phyloP scores from a whole-genome alignment of 2,888 invertebrate species.

The Cinara cedri region DNA sequence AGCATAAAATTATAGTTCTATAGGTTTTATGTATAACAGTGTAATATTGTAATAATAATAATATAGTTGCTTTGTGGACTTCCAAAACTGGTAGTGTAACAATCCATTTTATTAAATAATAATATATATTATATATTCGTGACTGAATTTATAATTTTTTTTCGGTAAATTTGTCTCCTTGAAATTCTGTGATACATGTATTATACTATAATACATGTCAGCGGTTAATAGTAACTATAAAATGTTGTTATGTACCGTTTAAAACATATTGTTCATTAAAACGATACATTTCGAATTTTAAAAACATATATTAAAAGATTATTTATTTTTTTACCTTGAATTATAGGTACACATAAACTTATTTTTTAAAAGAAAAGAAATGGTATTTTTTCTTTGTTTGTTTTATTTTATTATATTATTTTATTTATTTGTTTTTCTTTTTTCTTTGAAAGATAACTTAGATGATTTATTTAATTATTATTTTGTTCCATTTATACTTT shows the following conservation, averaged over 20 bases:
- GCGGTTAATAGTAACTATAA: constrained; percentile 44
- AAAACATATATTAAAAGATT: constrained; percentile 29
- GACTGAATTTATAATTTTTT: constrained; percentile 20
- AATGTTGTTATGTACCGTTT: constrained; percentile 33
- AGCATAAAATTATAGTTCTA: constrained; percentile 1
- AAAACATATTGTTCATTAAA: constrained; percentile 31
- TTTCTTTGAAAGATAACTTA: not conserved
- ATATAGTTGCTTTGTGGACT: not conserved
- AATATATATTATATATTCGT: constrained; percentile 19
- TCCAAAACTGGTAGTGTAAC: constrained; percentile 16
- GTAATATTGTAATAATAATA: not conserved
- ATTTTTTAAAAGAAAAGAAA: constrained; percentile 15
- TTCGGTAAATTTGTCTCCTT: constrained; percentile 43
- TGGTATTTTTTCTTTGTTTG: constrained; percentile 18
- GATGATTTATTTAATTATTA: not conserved
- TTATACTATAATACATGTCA: constrained; percentile 27
- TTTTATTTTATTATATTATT: constrained; percentile 45
- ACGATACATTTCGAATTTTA: constrained; percentile 48
- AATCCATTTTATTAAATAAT: constrained; percentile 19
- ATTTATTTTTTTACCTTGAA: constrained; percentile 48
- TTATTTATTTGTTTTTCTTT: constrained; percentile 31
- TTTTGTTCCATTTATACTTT: not conserved
- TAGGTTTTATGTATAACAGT: not conserved
- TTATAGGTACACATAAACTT: constrained; percentile 17
- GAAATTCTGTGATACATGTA: constrained; percentile 53